Evolutionary conservation across 2,113 vertebrate species (phyloP).

Genomic region (Rhadina sibilatrix): DNA sequence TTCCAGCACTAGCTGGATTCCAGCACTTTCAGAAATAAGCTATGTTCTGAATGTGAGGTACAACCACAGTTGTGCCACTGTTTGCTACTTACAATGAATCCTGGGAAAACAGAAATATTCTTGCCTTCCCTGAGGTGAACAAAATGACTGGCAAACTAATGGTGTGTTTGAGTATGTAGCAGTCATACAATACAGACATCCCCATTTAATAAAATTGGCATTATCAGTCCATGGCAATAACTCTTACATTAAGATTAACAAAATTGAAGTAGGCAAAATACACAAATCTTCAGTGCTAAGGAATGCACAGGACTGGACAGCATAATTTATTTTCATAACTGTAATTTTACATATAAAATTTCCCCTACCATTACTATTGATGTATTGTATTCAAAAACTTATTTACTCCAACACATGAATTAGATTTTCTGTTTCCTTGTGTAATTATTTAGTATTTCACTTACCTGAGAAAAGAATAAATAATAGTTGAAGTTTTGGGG

Average conservation of each 20-base stretch:
- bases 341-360: neutral
- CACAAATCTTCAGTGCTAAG: neutral
- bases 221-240: neutral
- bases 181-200: neutral
- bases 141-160: neutral
- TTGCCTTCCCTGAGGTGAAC: neutral
- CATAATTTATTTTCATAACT: neutral
- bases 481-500: neutral
- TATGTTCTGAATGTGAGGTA: neutral
- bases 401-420: neutral
- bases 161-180: neutral
- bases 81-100: neutral
- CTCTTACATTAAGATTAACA: neutral
- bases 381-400: neutral
- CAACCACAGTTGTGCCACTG: neutral
- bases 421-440: neutral
- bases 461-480: neutral
- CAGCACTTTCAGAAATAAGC: neutral
- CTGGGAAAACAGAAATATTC: neutral
- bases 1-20: neutral
- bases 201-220: neutral
- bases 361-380: accelerated
- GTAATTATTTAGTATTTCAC: neutral
- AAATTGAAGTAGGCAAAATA: neutral
- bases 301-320: neutral